These are phyloP conservation scores for Eurystomus gularis DNA, from an alignment of 2,113 vertebrate genomes.

Conservation along the genomic window DNA sequence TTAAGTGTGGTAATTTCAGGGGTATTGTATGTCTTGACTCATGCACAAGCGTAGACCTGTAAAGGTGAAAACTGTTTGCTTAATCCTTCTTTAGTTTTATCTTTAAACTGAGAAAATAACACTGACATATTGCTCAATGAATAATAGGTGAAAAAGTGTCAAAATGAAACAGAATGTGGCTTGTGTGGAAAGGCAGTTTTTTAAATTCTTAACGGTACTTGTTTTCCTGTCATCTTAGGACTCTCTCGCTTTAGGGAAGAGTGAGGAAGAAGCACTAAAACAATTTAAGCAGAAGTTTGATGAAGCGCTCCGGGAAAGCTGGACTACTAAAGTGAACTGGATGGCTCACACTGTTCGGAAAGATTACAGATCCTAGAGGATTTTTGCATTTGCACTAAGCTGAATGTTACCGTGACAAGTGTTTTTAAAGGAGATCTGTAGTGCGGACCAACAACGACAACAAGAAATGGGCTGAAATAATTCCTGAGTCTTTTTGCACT, in stretches of 20 bases:
- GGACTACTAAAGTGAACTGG: slow-evolving; percentile 99
- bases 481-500: slow-evolving; percentile 61
- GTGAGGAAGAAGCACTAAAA: slow-evolving; percentile 94
- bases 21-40: not conserved
- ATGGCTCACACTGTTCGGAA: slow-evolving; percentile 99
- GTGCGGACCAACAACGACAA: not conserved
- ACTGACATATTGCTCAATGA: not conserved
- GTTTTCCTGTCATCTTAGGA: slow-evolving; percentile 75
- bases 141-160: not conserved
- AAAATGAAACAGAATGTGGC: not conserved
- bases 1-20: not conserved
- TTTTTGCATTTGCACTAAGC: slow-evolving; percentile 73
- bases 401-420: slow-evolving; percentile 60
- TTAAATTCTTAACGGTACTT: not conserved
- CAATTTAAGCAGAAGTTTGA: slow-evolving; percentile 99
- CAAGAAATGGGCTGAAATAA: slow-evolving; percentile 34
- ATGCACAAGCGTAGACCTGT: not conserved
- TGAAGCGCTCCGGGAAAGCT: slow-evolving; percentile 96
- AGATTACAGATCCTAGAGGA: slow-evolving; percentile 89
- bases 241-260: slow-evolving; percentile 95
- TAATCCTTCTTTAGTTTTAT: not conserved
- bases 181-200: not conserved
- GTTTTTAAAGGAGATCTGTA: slow-evolving; percentile 62
- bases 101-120: not conserved
- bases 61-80: not conserved